Percentiles rank a stretch among this genome's conserved stretches.
These are phyloP conservation scores for Opisthocomus hoazin DNA, from an alignment of 2,113 vertebrate genomes.

Conservation along the genomic window DNA sequence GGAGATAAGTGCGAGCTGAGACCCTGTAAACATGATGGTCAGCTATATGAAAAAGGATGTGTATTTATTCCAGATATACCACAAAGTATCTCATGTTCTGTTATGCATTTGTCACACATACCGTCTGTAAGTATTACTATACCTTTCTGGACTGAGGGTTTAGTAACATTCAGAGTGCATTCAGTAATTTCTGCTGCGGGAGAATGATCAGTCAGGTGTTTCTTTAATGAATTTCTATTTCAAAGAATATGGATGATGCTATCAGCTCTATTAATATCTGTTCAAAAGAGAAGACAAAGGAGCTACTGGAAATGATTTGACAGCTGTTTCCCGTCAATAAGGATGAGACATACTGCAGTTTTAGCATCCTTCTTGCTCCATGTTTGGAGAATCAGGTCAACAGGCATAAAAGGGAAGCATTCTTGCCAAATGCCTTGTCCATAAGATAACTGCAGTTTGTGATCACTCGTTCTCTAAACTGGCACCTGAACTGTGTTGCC, in stretches of 20 bases:
- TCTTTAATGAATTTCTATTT: not conserved
- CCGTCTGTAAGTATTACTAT: constrained; percentile 56
- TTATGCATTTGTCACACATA: constrained; percentile 65
- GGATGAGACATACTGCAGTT: not conserved
- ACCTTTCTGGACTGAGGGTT: not conserved
- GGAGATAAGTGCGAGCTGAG: not conserved
- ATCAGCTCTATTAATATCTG: not conserved
- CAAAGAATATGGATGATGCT: not conserved
- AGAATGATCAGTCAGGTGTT: not conserved
- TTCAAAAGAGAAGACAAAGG: not conserved
- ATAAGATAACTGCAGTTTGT: not conserved
- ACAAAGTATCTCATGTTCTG: constrained; percentile 38
- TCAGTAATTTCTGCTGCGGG: not conserved
- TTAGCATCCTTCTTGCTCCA: not conserved
- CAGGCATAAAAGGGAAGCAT: not conserved
- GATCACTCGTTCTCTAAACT: not conserved
- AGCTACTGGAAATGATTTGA: not conserved
- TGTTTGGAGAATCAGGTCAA: not conserved
- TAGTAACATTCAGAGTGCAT: not conserved
- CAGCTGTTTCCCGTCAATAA: not conserved
- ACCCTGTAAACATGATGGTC: constrained; percentile 12
- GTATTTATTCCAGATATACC: constrained; percentile 51
- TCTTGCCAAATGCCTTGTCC: not conserved
- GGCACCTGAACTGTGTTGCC: not conserved
- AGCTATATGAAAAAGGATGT: constrained; percentile 55